Percentiles rank a stretch among this genome's conserved stretches.
Evolutionary conservation across 2,888 invertebrate genomes (phyloP).

Genomic region (Tetramorium bicarinatum): DNA sequence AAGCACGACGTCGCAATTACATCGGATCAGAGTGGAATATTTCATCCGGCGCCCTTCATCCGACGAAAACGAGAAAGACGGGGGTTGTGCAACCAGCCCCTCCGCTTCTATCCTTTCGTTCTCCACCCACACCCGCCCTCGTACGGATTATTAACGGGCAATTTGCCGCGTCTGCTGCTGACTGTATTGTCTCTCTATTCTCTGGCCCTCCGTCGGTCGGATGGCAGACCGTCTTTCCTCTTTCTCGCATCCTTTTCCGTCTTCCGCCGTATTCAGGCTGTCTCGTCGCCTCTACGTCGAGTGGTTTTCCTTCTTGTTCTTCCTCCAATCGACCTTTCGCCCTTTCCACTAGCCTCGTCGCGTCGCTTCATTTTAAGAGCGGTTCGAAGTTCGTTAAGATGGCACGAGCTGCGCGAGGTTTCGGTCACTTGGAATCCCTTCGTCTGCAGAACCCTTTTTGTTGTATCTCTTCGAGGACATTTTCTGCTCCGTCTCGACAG

Average conservation of each 20-base stretch:
- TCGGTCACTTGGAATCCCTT: slow-evolving; percentile 66
- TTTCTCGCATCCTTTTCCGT: slow-evolving; percentile 66
- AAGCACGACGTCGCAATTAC: slow-evolving; percentile 84
- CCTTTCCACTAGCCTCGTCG: slow-evolving; percentile 41
- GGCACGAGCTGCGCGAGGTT: slow-evolving; percentile 58
- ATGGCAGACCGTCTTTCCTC: slow-evolving; percentile 61
- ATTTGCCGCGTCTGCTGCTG: slow-evolving; percentile 86
- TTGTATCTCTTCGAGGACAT: slow-evolving; percentile 61
- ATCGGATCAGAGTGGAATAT: slow-evolving; percentile 85
- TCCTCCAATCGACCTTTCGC: slow-evolving; percentile 50
- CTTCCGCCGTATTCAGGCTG: slow-evolving; percentile 52
- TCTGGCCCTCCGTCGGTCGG: slow-evolving; percentile 67
- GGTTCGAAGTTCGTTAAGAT: slow-evolving; percentile 73
- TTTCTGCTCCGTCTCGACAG: slow-evolving; percentile 67
- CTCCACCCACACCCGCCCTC: slow-evolving; percentile 66
- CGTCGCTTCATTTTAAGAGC: slow-evolving; percentile 59
- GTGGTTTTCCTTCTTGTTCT: slow-evolving; percentile 53
- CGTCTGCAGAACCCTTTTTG: slow-evolving; percentile 62
- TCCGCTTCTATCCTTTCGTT: slow-evolving; percentile 45
- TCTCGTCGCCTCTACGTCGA: slow-evolving; percentile 45
- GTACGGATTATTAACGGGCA: slow-evolving; percentile 85
- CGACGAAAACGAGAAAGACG: slow-evolving; percentile 71
- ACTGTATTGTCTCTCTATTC: slow-evolving; percentile 84
- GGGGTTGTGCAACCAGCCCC: slow-evolving; percentile 33
- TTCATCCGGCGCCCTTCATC: slow-evolving; percentile 79